Percentiles rank a stretch among this genome's conserved stretches.
These are phyloP conservation scores for Araneus ventricosus DNA, from an alignment of 1,140 invertebrate genomes.

Conservation along the genomic window DNA sequence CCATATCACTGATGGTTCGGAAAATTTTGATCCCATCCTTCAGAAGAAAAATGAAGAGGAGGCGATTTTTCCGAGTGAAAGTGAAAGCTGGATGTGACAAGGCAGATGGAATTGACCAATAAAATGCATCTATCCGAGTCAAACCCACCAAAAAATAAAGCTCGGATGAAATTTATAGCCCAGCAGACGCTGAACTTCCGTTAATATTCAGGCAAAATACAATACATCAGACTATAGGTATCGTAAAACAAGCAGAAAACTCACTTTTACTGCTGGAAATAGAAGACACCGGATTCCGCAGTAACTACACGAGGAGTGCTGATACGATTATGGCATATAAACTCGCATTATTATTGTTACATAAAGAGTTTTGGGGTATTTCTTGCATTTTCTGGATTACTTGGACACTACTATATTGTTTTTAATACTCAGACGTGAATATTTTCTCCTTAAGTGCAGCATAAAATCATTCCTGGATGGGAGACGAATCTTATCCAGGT, in stretches of 20 bases:
- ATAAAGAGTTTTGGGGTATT: conserved; percentile 43
- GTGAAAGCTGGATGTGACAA: conserved; percentile 19
- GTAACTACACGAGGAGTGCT: neutral
- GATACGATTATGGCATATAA: conserved; percentile 65
- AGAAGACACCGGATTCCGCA: neutral
- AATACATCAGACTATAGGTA: conserved; percentile 56
- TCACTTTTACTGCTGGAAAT: conserved; percentile 52
- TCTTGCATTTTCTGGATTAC: conserved; percentile 9
- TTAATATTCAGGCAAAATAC: conserved; percentile 72
- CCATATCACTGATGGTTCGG: neutral
- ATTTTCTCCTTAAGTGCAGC: neutral
- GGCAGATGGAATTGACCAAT: conserved; percentile 66
- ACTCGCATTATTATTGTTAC: conserved; percentile 35
- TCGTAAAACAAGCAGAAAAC: conserved; percentile 70
- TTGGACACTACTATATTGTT: conserved; percentile 12
- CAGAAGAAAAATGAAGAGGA: neutral
- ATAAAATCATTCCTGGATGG: neutral
- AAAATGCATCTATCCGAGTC: conserved; percentile 51
- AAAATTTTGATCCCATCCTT: conserved; percentile 51
- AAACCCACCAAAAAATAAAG: conserved; percentile 46
- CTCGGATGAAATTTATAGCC: conserved; percentile 52
- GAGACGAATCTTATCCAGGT: neutral
- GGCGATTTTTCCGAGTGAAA: conserved; percentile 9
- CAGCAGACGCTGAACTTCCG: conserved; percentile 48
- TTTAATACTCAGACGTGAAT: conserved; percentile 20